Conservation (phyloP, 2,888 invertebrate genomes). For the Gymnoscelis rufifasciata region DNA sequence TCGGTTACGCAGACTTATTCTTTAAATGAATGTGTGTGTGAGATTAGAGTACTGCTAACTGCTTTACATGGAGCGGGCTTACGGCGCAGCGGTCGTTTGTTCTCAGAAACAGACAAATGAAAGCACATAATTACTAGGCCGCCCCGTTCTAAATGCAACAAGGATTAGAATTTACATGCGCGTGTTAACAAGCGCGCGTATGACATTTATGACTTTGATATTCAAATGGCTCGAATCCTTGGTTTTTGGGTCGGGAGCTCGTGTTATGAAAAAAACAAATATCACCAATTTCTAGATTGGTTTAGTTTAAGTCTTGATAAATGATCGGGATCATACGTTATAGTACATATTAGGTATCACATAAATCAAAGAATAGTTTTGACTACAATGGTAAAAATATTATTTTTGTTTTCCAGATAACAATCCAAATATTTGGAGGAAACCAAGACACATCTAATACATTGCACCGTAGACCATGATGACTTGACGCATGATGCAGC, state of each 20-base stretch:
- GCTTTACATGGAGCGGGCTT: conserved; percentile 74
- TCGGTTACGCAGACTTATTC: conserved; percentile 76
- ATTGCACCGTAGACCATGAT: too few species aligned
- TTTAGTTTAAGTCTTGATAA: too few species aligned
- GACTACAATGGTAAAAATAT: too few species aligned
- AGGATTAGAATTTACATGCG: conserved; percentile 76
- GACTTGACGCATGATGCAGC: not conserved
- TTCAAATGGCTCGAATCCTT: conserved; percentile 62
- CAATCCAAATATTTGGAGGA: too few species aligned
- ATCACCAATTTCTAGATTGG: too few species aligned
- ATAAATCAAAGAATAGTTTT: too few species aligned
- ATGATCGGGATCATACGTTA: too few species aligned
- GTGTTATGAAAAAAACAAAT: too few species aligned
- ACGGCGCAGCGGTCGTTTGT: conserved; percentile 70
- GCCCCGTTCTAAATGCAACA: conserved; percentile 75
- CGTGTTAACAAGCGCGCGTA: conserved; percentile 72
- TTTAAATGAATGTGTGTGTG: conserved; percentile 76
- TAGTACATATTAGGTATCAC: too few species aligned
- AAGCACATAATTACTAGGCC: conserved; percentile 79
- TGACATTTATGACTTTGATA: conserved; percentile 74
- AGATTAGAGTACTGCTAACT: conserved; percentile 78
- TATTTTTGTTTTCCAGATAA: too few species aligned
- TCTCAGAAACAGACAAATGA: conserved; percentile 75
- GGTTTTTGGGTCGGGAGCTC: conserved; percentile 3
- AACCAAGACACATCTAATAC: too few species aligned